Evolutionary conservation across 2,888 invertebrate genomes (phyloP).

Genomic region (Agrochola lychnidis): DNA sequence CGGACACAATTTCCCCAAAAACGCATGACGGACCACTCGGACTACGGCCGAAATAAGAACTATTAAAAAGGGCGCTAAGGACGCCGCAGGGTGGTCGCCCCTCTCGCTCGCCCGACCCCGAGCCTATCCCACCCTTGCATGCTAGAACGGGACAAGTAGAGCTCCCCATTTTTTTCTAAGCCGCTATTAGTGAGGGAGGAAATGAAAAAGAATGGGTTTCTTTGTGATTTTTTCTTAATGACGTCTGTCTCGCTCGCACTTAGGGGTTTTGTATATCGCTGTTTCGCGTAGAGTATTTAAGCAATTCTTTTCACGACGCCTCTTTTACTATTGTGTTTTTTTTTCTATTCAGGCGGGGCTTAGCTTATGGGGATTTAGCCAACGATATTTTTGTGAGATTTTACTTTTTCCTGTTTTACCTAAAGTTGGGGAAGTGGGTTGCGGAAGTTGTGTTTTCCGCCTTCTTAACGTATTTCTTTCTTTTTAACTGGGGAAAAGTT

Average conservation of each 20-base stretch:
- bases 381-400: constrained; percentile 81
- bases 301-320: constrained; percentile 87
- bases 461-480: constrained; percentile 38
- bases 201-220: constrained; percentile 90
- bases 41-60: constrained; percentile 87
- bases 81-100: constrained; percentile 81
- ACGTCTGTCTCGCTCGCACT: constrained; percentile 84
- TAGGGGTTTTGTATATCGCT: constrained; percentile 66
- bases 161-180: constrained; percentile 89
- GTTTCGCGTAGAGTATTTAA: constrained; percentile 82
- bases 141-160: constrained; percentile 86
- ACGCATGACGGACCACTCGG: constrained; percentile 84
- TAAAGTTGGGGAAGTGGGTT: constrained; percentile 73
- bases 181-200: constrained; percentile 89
- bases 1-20: constrained; percentile 75
- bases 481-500: constrained; percentile 2
- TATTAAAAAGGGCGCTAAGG: constrained; percentile 88
- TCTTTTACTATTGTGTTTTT: constrained; percentile 86
- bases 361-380: constrained; percentile 84
- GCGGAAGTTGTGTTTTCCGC: constrained; percentile 59
- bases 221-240: constrained; percentile 89
- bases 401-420: constrained; percentile 82
- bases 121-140: constrained; percentile 81
- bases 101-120: constrained; percentile 87
- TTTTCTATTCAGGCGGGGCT: constrained; percentile 88